These are phyloP conservation scores for Liparis tanakae DNA, from an alignment of 2,797 vertebrate species.

Conservation along the genomic window DNA sequence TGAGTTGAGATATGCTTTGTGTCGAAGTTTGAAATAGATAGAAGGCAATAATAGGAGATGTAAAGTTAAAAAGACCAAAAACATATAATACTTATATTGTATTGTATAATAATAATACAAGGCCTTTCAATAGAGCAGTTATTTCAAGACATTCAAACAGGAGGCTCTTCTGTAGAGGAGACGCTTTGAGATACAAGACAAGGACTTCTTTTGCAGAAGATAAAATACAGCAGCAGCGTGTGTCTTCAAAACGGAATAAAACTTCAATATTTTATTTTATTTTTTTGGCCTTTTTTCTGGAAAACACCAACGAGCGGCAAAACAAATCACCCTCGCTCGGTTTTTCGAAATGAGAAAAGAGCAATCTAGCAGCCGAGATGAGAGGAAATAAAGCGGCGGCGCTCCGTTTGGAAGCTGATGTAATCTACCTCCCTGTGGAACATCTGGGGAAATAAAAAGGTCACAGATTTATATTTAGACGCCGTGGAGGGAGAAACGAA, in stretches of 20 bases:
- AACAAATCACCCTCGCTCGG: conserved; percentile 53
- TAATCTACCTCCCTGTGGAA: conserved; percentile 71
- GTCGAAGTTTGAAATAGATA: background rate
- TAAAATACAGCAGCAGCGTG: conserved; percentile 17
- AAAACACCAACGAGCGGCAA: conserved; percentile 30
- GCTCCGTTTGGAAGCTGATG: conserved; percentile 66
- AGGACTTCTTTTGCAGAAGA: conserved; percentile 26
- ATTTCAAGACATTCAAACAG: conserved; percentile 1
- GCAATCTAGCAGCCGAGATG: conserved; percentile 58
- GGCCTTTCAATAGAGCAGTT: background rate
- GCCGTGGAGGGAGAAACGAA: conserved; percentile 48
- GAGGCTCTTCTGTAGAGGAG: conserved; percentile 8
- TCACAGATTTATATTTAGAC: conserved; percentile 79
- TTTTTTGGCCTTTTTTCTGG: conserved; percentile 1
- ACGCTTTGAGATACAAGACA: conserved; percentile 36
- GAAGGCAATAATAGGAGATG: background rate
- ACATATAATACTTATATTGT: background rate
- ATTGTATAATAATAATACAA: background rate
- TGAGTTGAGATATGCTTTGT: background rate
- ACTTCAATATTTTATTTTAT: background rate
- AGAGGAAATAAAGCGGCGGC: conserved; percentile 63
- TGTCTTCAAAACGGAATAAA: conserved; percentile 15
- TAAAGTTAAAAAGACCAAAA: background rate
- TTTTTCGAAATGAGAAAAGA: conserved; percentile 59
- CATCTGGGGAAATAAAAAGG: conserved; percentile 80